Evolutionary conservation across 2,888 invertebrate species (phyloP), one percentile per base, ranked within the genome.

Genomic region (Tricholauxania praeusta): DNA sequence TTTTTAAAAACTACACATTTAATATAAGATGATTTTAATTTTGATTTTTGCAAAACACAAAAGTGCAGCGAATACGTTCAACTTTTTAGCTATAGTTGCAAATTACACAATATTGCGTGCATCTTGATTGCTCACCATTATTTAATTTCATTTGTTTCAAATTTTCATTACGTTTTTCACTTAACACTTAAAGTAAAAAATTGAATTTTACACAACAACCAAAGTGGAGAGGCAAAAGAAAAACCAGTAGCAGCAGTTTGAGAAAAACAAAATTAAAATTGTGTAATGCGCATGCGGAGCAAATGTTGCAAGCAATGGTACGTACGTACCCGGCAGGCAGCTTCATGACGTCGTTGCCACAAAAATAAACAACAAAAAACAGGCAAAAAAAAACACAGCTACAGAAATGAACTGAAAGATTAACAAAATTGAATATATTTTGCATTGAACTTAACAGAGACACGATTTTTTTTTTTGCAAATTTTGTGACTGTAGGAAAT

Each of bases 361-460:
- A 39, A 39, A n/a, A 22, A 1, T 3, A 53, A 48, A 49, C 4
- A 65, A 14, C 5, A 15, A 49, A 51, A 49, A 49, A 51, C n/a
- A 48, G 19, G 55, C 15, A 14, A 12, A 67, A 67, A 55, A 55
- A 48, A 12, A 28, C n/a, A 47, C 17, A 48, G 22, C 19, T 15
- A 15, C 12, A 48, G 22, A 49, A 15, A 7, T n/a, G 1, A 28
- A 28, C 12, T n/a, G 12, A 57, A n/a, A 17, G n/a, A 55, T 15
- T 19, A 2, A 55, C 19, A 60, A 60, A 60, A 19, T 1, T 19
- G 19, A n/a, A n/a, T 55, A 19, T 1, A 64, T 60, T 59, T 73
- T 59, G 60, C 73, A 73, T 69, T 73, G 73, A 73, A 73, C 73
- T 73, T 73, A 67, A 67, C 69, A 64, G 32, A 62, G 55, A 51